Evolutionary conservation across 2,113 vertebrate species (phyloP).

Genomic region (Sinocyclocheilus anshuiensis): DNA sequence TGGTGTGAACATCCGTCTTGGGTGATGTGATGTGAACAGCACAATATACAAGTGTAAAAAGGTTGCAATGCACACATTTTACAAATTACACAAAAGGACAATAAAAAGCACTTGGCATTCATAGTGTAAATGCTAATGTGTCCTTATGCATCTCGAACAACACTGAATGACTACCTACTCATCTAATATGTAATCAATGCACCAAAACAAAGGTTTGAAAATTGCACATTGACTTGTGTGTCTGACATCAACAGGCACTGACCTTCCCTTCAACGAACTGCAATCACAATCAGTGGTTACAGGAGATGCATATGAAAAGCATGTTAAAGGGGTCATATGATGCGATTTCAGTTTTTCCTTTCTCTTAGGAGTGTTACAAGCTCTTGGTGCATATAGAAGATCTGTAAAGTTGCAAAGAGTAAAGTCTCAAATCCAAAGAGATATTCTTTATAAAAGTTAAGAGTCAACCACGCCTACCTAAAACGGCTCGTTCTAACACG

Average conservation of each 20-base stretch:
- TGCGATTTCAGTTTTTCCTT: too few species aligned
- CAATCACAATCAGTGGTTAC: neutral
- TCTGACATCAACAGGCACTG: neutral
- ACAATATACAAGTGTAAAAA: neutral
- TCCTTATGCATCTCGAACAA: neutral
- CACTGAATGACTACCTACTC: neutral
- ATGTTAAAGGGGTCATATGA: neutral
- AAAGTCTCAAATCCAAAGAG: too few species aligned
- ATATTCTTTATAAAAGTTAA: too few species aligned
- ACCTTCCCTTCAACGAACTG: neutral
- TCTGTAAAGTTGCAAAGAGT: too few species aligned
- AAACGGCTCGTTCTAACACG: too few species aligned
- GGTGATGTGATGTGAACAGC: neutral
- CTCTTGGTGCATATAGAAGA: too few species aligned
- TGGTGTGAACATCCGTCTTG: neutral
- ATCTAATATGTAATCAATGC: neutral
- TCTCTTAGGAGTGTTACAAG: too few species aligned
- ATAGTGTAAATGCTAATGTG: neutral
- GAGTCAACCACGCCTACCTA: too few species aligned
- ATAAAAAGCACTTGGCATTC: neutral
- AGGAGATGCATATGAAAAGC: neutral
- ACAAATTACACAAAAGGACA: neutral
- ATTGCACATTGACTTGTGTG: neutral
- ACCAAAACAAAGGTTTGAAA: constrained; percentile 11
- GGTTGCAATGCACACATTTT: neutral